Percentiles rank a stretch among this genome's conserved stretches.
Evolutionary conservation across 2,888 invertebrate genomes (phyloP).

Genomic region (Drosophila neutralis): DNA sequence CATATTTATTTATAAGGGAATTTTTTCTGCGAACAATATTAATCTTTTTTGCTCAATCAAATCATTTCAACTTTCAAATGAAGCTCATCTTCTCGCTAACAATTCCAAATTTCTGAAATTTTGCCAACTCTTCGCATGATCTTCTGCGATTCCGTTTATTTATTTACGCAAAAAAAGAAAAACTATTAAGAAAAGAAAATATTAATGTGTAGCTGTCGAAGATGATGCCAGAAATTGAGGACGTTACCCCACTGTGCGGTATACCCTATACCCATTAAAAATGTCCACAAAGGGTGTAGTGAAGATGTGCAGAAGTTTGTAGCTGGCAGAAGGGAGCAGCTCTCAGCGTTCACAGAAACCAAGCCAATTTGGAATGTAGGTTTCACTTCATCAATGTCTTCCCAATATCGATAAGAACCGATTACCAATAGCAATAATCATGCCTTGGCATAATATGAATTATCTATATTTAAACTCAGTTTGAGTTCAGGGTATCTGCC

Average conservation of each 20-base stretch:
- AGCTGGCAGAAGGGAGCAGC: background rate
- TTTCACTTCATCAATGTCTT: background rate
- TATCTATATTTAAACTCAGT: background rate
- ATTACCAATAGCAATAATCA: background rate
- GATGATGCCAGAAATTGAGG: background rate
- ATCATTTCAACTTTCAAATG: conserved; percentile 4
- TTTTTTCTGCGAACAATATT: background rate
- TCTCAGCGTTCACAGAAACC: background rate
- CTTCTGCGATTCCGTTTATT: conserved; percentile 10
- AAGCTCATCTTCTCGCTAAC: background rate
- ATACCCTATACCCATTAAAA: background rate
- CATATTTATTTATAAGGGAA: no score
- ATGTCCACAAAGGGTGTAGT: background rate
- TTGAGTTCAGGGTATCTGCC: background rate
- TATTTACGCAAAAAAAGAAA: conserved; percentile 8
- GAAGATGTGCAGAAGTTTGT: background rate
- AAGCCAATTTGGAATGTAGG: background rate
- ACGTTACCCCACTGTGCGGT: conserved; percentile 14
- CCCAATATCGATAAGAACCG: background rate
- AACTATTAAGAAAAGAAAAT: conserved; percentile 8
- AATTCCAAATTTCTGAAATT: background rate
- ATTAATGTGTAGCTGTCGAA: conserved; percentile 16
- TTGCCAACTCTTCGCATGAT: conserved; percentile 13
- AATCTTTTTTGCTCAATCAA: background rate
- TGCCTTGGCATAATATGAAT: background rate